phyloP scores from a whole-genome alignment of 2,113 vertebrate species.

The Cnemophilus loriae region DNA sequence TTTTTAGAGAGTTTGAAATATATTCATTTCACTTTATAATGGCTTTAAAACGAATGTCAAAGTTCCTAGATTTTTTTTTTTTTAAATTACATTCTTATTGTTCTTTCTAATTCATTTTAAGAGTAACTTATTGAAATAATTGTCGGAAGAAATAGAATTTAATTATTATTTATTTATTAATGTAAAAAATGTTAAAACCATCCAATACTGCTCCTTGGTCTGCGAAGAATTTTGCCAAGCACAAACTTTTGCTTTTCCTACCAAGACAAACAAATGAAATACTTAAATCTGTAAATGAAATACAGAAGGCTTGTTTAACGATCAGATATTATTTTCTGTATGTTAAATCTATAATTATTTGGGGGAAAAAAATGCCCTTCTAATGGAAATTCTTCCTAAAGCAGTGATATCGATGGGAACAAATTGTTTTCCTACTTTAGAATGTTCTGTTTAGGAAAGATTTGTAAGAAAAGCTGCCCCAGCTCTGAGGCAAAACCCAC shows the following conservation, averaged over 20 bases:
- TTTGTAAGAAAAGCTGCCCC: background rate
- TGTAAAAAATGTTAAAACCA: background rate
- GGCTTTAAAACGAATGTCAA: background rate
- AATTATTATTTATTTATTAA: background rate
- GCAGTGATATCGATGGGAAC: background rate
- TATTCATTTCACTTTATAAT: background rate
- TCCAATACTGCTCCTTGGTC: fast-evolving
- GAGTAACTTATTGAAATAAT: background rate
- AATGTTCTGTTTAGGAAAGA: background rate
- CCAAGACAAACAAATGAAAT: background rate
- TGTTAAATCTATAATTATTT: background rate
- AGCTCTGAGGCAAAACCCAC: background rate
- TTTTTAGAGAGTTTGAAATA: background rate
- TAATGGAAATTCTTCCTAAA: background rate
- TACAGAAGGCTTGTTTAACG: background rate
- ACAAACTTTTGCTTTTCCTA: background rate
- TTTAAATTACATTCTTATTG: background rate
- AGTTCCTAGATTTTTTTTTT: background rate
- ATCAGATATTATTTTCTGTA: background rate
- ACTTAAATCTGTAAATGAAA: background rate
- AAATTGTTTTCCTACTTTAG: background rate
- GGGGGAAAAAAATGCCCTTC: fast-evolving
- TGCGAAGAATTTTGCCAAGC: background rate
- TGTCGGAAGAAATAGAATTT: background rate
- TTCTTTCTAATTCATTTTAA: background rate